These are phyloP conservation scores for Lycopodina hypogea DNA, from an alignment of 37 sponge, comb jelly and placozoan genomes.

Conservation along the genomic window DNA sequence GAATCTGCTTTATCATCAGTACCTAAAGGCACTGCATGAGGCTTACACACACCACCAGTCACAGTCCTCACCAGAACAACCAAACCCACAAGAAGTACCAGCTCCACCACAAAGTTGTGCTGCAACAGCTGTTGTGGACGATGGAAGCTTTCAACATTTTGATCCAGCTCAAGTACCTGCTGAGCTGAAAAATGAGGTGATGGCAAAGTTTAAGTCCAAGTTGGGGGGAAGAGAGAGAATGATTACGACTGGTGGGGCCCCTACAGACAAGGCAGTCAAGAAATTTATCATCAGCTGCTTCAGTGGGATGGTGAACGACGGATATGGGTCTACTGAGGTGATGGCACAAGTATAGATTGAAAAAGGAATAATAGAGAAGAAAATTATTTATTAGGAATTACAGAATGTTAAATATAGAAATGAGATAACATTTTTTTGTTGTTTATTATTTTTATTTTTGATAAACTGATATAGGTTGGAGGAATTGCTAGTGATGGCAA, in stretches of 20 bases:
- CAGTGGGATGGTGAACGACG: conserved; percentile 26
- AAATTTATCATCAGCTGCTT: conserved; percentile 34
- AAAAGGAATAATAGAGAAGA: not conserved
- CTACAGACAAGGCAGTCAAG: conserved; percentile 27
- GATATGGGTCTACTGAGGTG: conserved; percentile 73
- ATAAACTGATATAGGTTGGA: conserved; percentile 35
- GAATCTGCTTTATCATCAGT: conserved; percentile 47
- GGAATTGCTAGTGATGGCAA: conserved; percentile 20
- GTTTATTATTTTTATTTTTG: too few relatives aligned
- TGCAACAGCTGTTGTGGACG: too few relatives aligned
- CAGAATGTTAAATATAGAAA: too few relatives aligned
- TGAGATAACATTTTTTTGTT: too few relatives aligned
- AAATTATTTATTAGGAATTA: too few relatives aligned
- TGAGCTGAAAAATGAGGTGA: conserved; percentile 24
- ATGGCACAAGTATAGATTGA: not conserved
- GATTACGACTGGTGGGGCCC: conserved; percentile 54
- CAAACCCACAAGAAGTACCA: too few relatives aligned
- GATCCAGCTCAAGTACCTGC: conserved; percentile 11
- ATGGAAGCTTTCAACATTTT: not conserved
- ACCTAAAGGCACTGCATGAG: conserved; percentile 30
- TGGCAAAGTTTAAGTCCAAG: conserved; percentile 19
- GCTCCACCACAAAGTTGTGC: too few relatives aligned
- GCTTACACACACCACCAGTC: conserved; percentile 11
- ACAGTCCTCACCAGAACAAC: not conserved
- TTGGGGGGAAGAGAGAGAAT: conserved; percentile 43